A percentile compares a stretch with the other conserved stretches of the same genome.
Evolutionary conservation across 2,888 invertebrate species (phyloP).

Genomic region (Carabus problematicus): DNA sequence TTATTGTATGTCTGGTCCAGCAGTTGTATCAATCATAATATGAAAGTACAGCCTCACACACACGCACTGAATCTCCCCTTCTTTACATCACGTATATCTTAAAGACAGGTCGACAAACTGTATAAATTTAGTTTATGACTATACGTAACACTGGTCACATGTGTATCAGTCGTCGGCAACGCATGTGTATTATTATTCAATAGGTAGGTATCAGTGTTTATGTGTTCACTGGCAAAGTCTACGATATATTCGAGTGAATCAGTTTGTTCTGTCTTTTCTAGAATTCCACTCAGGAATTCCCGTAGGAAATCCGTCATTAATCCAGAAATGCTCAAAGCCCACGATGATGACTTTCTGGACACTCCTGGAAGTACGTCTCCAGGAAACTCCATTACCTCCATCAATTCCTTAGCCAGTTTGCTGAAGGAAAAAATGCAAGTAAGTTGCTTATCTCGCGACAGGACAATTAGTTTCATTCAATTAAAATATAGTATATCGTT

Average conservation of each 20-base stretch:
- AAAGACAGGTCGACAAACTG: slow-evolving; percentile 26
- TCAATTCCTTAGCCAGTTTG: slow-evolving; percentile 84
- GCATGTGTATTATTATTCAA: slow-evolving; percentile 19
- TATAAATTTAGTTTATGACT: slow-evolving; percentile 14
- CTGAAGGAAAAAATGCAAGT: slow-evolving; percentile 84
- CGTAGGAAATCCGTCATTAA: slow-evolving; percentile 70
- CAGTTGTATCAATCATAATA: slow-evolving; percentile 14
- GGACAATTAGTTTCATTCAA: slow-evolving; percentile 12
- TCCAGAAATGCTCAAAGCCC: slow-evolving; percentile 61
- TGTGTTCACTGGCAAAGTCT: too few species aligned
- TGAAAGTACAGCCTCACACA: slow-evolving; percentile 11
- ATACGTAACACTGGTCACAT: slow-evolving; percentile 13
- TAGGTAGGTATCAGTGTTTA: slow-evolving; percentile 16
- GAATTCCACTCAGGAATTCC: slow-evolving; percentile 70
- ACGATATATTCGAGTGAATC: too few species aligned
- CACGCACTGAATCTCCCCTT: slow-evolving; percentile 10
- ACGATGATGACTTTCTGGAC: slow-evolving; percentile 65
- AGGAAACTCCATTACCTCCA: slow-evolving; percentile 81
- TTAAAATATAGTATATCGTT: not conserved
- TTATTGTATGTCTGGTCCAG: slow-evolving; percentile 21
- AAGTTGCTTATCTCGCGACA: slow-evolving; percentile 44
- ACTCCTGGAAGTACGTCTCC: slow-evolving; percentile 69
- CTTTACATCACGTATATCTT: slow-evolving; percentile 27
- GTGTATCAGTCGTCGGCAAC: slow-evolving; percentile 12
- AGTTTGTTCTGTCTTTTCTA: slow-evolving; percentile 57